phyloP scores from a whole-genome alignment of 1,140 invertebrate genomes.

The Hydropsyche tenuis region DNA sequence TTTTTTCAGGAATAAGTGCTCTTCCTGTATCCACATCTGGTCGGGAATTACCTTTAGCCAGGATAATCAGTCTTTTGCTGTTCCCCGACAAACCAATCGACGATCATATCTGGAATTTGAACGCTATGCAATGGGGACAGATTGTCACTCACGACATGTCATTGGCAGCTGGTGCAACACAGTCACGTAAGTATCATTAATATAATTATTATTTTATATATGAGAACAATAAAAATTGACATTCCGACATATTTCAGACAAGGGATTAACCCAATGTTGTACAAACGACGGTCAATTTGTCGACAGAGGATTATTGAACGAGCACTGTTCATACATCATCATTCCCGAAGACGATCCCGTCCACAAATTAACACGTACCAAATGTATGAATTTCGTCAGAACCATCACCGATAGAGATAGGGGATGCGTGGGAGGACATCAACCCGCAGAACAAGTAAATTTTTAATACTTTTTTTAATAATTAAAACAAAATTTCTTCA shows the following conservation, averaged over 20 bases:
- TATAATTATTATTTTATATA: slow-evolving; percentile 13
- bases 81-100: slow-evolving; percentile 72
- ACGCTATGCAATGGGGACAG: slow-evolving; percentile 88
- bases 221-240: not conserved
- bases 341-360: slow-evolving; percentile 83
- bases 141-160: slow-evolving; percentile 89
- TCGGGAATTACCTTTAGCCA: slow-evolving; percentile 70
- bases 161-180: slow-evolving; percentile 73
- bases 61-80: slow-evolving; percentile 72
- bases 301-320: slow-evolving; percentile 58
- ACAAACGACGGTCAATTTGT: slow-evolving; percentile 69
- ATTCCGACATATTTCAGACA: slow-evolving; percentile 59
- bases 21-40: slow-evolving; percentile 69
- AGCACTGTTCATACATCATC: slow-evolving; percentile 83
- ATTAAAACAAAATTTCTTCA: slow-evolving; percentile 6
- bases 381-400: slow-evolving; percentile 87
- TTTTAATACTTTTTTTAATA: slow-evolving; percentile 3
- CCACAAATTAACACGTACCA: slow-evolving; percentile 70
- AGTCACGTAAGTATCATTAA: slow-evolving; percentile 69
- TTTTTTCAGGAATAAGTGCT: slow-evolving; percentile 66
- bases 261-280: slow-evolving; percentile 74
- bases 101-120: slow-evolving; percentile 75
- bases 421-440: slow-evolving; percentile 67
- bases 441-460: slow-evolving; percentile 77
- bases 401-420: slow-evolving; percentile 74